These are phyloP conservation scores for Pristionchus fissidentatus DNA, from an alignment of 2,888 invertebrate species.

Conservation along the genomic window DNA sequence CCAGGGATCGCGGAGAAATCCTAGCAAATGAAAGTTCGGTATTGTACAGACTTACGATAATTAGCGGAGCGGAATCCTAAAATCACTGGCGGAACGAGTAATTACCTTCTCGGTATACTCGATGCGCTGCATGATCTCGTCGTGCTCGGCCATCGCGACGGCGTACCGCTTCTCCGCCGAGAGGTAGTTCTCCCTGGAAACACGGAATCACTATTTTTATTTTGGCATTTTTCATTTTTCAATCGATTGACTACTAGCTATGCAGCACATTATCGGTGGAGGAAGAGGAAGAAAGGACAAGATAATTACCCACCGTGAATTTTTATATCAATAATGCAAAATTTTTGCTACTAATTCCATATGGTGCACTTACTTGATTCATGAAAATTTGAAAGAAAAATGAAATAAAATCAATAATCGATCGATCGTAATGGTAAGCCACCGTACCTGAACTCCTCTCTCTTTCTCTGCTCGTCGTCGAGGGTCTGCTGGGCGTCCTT, in stretches of 20 bases:
- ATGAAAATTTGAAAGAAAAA: neutral
- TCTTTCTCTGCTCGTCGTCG: conserved; percentile 97
- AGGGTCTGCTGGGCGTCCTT: conserved; percentile 79
- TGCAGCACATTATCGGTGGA: no score
- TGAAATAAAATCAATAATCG: no score
- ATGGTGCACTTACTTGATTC: no score
- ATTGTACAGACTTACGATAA: no score
- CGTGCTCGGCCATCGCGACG: conserved; percentile 67
- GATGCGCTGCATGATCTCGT: conserved; percentile 67
- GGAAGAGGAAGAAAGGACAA: no score
- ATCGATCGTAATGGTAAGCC: neutral
- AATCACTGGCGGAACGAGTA: neutral
- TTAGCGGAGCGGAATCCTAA: neutral
- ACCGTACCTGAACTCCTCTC: conserved; percentile 87
- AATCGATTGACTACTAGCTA: no score
- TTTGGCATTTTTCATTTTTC: neutral
- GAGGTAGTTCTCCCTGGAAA: conserved; percentile 71
- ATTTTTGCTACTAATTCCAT: no score
- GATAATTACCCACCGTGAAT: neutral
- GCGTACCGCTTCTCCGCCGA: conserved; percentile 72
- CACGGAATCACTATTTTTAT: neutral
- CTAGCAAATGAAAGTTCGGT: no score
- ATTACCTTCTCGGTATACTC: conserved; percentile 61
- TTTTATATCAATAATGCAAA: no score
- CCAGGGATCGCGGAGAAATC: no score